Conservation (phyloP, 2,888 invertebrate genomes). For the Cremastobaeus sp. region DNA sequence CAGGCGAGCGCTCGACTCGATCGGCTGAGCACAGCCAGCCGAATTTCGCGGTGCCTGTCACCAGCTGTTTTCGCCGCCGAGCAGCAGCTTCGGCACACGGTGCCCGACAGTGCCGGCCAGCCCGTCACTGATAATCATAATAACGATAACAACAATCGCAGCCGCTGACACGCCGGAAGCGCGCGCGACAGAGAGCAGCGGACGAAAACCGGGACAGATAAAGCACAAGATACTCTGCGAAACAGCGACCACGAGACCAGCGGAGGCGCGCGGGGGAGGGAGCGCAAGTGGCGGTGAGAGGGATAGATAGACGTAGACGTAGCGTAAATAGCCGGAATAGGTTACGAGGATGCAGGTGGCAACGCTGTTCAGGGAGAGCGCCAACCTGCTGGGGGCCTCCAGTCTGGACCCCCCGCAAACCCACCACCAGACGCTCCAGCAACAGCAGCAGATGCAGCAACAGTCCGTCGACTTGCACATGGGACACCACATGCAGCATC, state of each 20-base stretch:
- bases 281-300: conserved; percentile 28
- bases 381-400: conserved; percentile 83
- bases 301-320: conserved; percentile 30
- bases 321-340: conserved; percentile 39
- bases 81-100: too few relatives aligned
- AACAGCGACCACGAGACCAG: conserved; percentile 12
- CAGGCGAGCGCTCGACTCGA: conserved; percentile 1
- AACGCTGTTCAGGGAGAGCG: conserved; percentile 84
- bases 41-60: conserved; percentile 13
- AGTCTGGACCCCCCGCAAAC: conserved; percentile 80
- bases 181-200: conserved; percentile 19
- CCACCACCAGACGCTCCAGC: conserved; percentile 71
- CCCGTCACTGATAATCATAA: conserved; percentile 26
- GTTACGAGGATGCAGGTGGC: conserved; percentile 82
- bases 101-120: conserved; percentile 29
- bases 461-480: conserved; percentile 75
- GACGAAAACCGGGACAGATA: conserved; percentile 12
- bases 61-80: conserved; percentile 47
- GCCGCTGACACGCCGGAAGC: conserved; percentile 26
- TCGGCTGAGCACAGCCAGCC: background rate
- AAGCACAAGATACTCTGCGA: conserved; percentile 13
- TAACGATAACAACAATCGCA: conserved; percentile 30
- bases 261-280: conserved; percentile 8
- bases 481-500: conserved; percentile 76
- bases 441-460: conserved; percentile 69